Base-by-base conservation (phyloP, 2,797 vertebrate genomes). In the Gymnothorax javanicus region DNA sequence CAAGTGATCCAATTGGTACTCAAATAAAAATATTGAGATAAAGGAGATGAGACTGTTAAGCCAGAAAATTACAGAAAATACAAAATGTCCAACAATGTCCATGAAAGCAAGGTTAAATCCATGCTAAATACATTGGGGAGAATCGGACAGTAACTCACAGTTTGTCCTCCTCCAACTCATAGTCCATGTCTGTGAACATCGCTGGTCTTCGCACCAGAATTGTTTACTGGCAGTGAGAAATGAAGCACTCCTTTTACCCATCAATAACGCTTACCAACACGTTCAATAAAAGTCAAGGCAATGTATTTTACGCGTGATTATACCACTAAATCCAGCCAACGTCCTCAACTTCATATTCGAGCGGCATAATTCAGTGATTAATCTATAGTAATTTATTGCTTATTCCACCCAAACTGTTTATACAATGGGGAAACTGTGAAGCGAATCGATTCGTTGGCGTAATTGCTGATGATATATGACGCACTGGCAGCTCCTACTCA, bases 111-210 rank as follows among this genome's bases (percentile, higher is more conserved):
- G 7, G 64, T 67, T 67, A n/a, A n/a, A 67, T 15, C 2, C 13
- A 13, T 50, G 17, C 13, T 77, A 13, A 43, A 7, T 17, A 33
- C 23, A 25, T 58, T 0, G 13, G 2, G 1, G 27, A 25, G 27
- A 57, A 84, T 3, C 12, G 6, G 13, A 23, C n/a, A 25, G 7
- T 60, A 27, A 97, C 98, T 98, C 93, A 99, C 98, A 99, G 95
- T 89, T 99, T 99, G 94, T 99, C 98, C 91, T 99, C 98, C 89
- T 99, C 98, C 90, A 99, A 92, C 89, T 99, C 98, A 91, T 97
- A 99, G 88, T 99, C 98, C 97, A 99, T 96, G 93, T 99, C 98
- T 82, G 97, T 95, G 93, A 99, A 98, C 97, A 98, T 99, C 7
- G n/a, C 71, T 86, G 89, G 59, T 90, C 69, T 83, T 43, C 23